Evolutionary conservation across 2,888 invertebrate species (phyloP), one percentile per base, ranked within the genome.

Genomic region (Ypsolopha scabrella): DNA sequence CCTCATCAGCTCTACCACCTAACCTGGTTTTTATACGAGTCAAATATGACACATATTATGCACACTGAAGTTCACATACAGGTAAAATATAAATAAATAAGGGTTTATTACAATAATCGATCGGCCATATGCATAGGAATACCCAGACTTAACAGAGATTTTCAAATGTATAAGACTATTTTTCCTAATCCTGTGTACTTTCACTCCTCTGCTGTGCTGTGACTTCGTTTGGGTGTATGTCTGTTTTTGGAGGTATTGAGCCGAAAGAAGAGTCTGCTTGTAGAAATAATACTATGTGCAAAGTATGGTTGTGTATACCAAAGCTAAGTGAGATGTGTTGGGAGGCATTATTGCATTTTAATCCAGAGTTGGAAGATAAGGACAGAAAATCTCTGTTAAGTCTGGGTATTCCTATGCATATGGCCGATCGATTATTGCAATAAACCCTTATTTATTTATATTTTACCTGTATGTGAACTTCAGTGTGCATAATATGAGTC

Each of bases 261-360:
- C 83, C 87, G n/a, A 85, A 80, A 45, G 83, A 88, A 46, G 82
- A 87, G 63, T 82, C 83, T 35, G 81, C 85, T 60, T 79, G 79
- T 65, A 88, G 94, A 63, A 94, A 93, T 57, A 93, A 94, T 68
- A 88, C 90, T 58, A 85, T 97, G 51, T 93, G 92, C 73, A 92
- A 93, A 63, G 90, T 94, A 54, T 97, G 97, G 97, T 80, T 97
- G 62, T 91, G 90, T 62, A 90, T 97, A 74, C 96, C 97, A 52
- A 93, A 93, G 74, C 86, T 97, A 52, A 92, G 93, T 74, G 95
- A 95, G 74, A 93, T 97, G 50, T 93, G 93, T 72, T 97, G 96
- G 95, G 94, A 95, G 64, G 94, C 94, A 1, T 64, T 96, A 51
- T 79, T 92, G 55, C 83, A 89, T 68, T 93, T 92, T 67, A 87